phyloP scores from a whole-genome alignment of 2,113 vertebrate species.

The Cichladusa arquata region DNA sequence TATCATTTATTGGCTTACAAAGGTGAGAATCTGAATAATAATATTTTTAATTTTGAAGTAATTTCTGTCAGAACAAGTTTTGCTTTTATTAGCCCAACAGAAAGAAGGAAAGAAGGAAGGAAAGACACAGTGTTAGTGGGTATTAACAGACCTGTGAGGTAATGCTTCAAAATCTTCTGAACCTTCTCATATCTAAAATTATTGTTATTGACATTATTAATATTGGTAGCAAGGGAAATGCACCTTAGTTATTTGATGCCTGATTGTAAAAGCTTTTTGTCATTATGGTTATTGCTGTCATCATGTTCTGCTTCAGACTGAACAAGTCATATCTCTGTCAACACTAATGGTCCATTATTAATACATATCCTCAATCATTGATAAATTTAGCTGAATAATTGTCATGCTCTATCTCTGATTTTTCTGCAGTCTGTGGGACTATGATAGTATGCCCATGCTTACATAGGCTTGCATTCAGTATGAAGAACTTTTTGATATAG shows the following conservation, averaged over 20 bases:
- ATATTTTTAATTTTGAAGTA: neutral
- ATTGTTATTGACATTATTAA: neutral
- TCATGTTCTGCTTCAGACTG: neutral
- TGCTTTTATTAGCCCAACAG: neutral
- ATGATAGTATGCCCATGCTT: neutral
- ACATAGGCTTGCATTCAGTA: neutral
- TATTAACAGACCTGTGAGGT: neutral
- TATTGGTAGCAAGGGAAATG: neutral
- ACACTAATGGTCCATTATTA: constrained; percentile 7
- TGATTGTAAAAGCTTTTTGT: constrained; percentile 32
- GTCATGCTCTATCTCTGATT: neutral
- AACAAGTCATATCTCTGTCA: neutral
- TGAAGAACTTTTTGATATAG: neutral
- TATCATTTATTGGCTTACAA: neutral
- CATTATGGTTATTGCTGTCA: neutral
- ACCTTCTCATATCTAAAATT: neutral
- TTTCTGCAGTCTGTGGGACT: neutral
- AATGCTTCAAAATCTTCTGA: neutral
- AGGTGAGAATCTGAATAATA: neutral
- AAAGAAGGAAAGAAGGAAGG: fast-evolving
- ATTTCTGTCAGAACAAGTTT: neutral
- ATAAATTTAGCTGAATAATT: neutral
- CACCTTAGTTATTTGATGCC: neutral
- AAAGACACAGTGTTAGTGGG: fast-evolving
- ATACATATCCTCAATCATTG: neutral